These are phyloP conservation scores for Agrochola circellaris DNA, from an alignment of 2,888 invertebrate genomes.

Conservation along the genomic window DNA sequence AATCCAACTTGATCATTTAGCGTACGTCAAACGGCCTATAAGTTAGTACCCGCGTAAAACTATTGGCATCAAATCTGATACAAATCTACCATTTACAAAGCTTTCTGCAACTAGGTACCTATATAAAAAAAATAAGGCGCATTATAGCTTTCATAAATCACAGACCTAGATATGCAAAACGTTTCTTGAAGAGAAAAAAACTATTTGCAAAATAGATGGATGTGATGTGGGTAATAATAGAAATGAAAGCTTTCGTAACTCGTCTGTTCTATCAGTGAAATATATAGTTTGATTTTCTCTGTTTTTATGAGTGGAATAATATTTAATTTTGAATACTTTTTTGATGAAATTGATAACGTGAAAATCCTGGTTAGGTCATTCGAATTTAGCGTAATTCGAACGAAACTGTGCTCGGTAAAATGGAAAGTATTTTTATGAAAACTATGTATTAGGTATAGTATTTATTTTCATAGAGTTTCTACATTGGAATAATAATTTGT, in stretches of 20 bases:
- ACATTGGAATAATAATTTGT: neutral
- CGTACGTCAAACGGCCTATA: conserved; percentile 12
- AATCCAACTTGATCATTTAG: conserved; percentile 24
- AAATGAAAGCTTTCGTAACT: conserved; percentile 19
- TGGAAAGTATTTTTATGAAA: neutral
- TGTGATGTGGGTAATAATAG: conserved; percentile 24
- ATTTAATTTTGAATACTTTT: neutral
- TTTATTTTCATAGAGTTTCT: neutral
- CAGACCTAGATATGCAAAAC: conserved; percentile 15
- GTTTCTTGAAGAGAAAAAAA: conserved; percentile 30
- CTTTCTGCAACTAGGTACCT: conserved; percentile 38
- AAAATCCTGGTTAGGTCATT: neutral
- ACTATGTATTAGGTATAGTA: neutral
- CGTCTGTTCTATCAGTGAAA: conserved; percentile 15
- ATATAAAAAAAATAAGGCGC: conserved; percentile 43
- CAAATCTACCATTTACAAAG: conserved; percentile 54
- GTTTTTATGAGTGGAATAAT: neutral
- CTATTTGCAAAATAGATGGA: conserved; percentile 50
- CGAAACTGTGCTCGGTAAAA: neutral
- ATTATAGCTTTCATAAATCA: conserved; percentile 55
- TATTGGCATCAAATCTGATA: conserved; percentile 52
- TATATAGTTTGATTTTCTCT: neutral
- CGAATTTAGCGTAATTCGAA: neutral
- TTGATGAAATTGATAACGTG: neutral
- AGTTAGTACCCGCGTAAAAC: conserved; percentile 9